A percentile compares a stretch with the other conserved stretches of the same genome.
Conservation (phyloP, 2,797 vertebrate species). For the Passerculus sandwichensis region DNA sequence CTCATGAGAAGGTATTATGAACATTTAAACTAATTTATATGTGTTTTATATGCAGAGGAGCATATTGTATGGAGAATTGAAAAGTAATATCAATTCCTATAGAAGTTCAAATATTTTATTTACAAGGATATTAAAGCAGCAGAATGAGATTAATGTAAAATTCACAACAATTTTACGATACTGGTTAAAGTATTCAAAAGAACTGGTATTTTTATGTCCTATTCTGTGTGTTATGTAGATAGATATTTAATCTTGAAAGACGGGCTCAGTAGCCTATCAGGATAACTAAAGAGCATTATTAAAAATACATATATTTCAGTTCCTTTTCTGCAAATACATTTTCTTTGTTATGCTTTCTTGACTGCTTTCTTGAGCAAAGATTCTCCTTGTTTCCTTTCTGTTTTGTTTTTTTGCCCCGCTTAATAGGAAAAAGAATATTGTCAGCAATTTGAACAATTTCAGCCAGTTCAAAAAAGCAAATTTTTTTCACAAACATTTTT, state of each 20-base stretch:
- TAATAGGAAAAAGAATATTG: neutral
- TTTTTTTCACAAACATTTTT: neutral
- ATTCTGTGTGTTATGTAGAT: neutral
- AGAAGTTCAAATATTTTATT: neutral
- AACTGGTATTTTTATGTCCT: neutral
- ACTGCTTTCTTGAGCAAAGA: neutral
- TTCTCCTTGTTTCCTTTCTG: neutral
- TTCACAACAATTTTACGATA: neutral
- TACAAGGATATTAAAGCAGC: neutral
- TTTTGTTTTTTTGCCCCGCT: neutral
- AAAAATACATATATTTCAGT: neutral
- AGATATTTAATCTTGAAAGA: neutral
- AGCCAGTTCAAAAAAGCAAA: neutral
- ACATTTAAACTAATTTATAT: conserved; percentile 13
- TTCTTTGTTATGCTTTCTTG: neutral
- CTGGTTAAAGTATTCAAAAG: neutral
- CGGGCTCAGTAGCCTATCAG: neutral
- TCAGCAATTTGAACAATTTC: conserved; percentile 17
- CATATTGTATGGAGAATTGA: neutral
- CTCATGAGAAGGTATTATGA: neutral
- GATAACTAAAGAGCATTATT: neutral
- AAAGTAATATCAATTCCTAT: neutral
- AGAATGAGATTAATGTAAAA: neutral
- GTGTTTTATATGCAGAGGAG: neutral
- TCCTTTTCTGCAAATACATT: neutral